These are phyloP conservation scores for Drosophila kurseongensis DNA, from an alignment of 1,140 invertebrate species.

Conservation along the genomic window DNA sequence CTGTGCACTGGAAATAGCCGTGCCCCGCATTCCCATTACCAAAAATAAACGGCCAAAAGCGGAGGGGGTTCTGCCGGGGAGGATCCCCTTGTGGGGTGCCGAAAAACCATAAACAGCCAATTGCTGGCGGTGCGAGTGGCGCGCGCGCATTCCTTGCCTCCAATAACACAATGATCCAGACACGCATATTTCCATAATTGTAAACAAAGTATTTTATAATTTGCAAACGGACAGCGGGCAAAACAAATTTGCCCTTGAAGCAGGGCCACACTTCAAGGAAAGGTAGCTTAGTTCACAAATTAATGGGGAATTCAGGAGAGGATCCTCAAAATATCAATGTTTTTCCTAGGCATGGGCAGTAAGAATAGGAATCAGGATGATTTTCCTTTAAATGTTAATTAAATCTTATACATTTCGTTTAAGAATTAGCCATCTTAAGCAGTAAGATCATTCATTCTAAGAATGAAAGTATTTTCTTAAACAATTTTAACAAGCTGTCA, in stretches of 20 bases:
- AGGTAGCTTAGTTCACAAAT: neutral
- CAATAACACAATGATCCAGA: slow-evolving; percentile 28
- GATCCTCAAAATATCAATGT: neutral
- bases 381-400: no score
- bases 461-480: no score
- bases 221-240: neutral
- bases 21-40: slow-evolving; percentile 52
- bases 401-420: no score
- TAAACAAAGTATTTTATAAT: slow-evolving; percentile 65
- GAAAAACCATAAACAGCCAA: slow-evolving; percentile 71
- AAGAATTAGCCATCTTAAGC: no score
- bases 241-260: slow-evolving; percentile 62
- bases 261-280: slow-evolving; percentile 14
- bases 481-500: no score
- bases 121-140: slow-evolving; percentile 45
- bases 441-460: no score
- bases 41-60: slow-evolving; percentile 62
- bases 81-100: slow-evolving; percentile 57
- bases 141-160: slow-evolving; percentile 58
- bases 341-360: no score
- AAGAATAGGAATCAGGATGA: no score
- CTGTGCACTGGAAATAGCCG: slow-evolving; percentile 70
- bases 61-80: neutral
- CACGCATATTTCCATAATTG: slow-evolving; percentile 37
- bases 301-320: neutral